A percentile compares a stretch with the other conserved stretches of the same genome.
phyloP scores from a whole-genome alignment of 1,140 invertebrate genomes.

The Microvelia longipes region DNA sequence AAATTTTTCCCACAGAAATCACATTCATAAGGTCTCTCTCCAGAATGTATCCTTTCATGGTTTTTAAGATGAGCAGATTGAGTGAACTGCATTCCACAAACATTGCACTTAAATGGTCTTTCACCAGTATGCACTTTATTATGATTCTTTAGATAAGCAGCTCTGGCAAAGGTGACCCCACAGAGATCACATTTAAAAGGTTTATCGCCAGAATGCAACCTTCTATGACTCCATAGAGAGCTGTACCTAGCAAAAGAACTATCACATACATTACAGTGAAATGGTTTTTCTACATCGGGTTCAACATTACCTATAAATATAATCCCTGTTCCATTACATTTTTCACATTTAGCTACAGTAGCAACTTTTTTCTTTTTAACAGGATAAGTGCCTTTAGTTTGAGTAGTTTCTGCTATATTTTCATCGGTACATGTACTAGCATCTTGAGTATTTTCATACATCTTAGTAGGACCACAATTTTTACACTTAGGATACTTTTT shows the following conservation, averaged over 20 bases:
- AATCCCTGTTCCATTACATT: constrained; percentile 71
- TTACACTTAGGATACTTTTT: constrained; percentile 26
- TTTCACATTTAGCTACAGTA: constrained; percentile 68
- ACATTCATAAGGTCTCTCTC: constrained; percentile 78
- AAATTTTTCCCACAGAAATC: constrained; percentile 83
- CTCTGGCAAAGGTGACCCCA: constrained; percentile 81
- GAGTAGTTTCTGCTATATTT: neutral
- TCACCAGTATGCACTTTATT: constrained; percentile 62
- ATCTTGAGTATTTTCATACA: constrained; percentile 7
- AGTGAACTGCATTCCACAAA: constrained; percentile 80
- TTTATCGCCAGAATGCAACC: constrained; percentile 71
- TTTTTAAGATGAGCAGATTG: constrained; percentile 74
- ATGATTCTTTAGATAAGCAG: constrained; percentile 82
- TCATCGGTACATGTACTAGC: neutral
- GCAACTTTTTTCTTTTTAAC: constrained; percentile 59
- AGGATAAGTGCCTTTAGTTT: constrained; percentile 52
- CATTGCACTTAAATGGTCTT: constrained; percentile 72
- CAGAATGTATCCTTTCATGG: constrained; percentile 80
- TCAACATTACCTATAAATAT: constrained; percentile 49
- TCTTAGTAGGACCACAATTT: constrained; percentile 17
- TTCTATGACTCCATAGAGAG: constrained; percentile 69
- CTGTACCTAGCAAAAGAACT: constrained; percentile 44
- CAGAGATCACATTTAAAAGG: constrained; percentile 85
- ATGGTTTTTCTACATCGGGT: constrained; percentile 49
- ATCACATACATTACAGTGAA: constrained; percentile 73